phyloP scores from a whole-genome alignment of 2,113 vertebrate genomes.

The Erinaceus europaeus region DNA sequence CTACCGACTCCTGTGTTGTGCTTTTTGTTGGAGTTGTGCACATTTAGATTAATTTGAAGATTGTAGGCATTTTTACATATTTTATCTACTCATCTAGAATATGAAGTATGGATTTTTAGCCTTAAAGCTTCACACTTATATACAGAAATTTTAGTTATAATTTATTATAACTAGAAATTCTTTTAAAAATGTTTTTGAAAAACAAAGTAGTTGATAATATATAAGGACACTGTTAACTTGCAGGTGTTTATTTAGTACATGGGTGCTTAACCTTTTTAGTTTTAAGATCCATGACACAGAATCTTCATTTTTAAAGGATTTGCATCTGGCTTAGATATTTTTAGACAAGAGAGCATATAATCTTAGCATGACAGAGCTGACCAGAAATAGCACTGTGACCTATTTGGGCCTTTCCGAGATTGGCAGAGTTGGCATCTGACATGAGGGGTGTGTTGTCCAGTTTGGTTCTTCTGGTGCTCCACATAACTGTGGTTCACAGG shows the following conservation, averaged over 20 bases:
- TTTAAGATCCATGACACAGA: background rate
- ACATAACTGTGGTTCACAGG: background rate
- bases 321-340: constrained; percentile 43
- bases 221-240: background rate
- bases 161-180: background rate
- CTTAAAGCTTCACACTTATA: background rate
- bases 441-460: background rate
- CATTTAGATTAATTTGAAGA: background rate
- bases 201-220: background rate
- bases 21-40: background rate
- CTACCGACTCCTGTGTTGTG: no score
- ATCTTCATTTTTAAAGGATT: constrained; percentile 31
- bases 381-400: constrained; percentile 1
- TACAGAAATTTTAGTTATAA: no score
- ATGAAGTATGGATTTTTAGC: background rate
- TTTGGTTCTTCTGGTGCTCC: background rate
- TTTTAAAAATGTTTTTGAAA: background rate
- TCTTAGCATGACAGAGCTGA: background rate
- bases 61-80: background rate
- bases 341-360: constrained; percentile 27
- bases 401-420: background rate
- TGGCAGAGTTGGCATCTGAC: background rate
- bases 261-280: background rate
- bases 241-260: background rate
- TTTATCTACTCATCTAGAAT: background rate